Evolutionary conservation across 2,888 invertebrate species (phyloP).

Genomic region (Euclidia mi): DNA sequence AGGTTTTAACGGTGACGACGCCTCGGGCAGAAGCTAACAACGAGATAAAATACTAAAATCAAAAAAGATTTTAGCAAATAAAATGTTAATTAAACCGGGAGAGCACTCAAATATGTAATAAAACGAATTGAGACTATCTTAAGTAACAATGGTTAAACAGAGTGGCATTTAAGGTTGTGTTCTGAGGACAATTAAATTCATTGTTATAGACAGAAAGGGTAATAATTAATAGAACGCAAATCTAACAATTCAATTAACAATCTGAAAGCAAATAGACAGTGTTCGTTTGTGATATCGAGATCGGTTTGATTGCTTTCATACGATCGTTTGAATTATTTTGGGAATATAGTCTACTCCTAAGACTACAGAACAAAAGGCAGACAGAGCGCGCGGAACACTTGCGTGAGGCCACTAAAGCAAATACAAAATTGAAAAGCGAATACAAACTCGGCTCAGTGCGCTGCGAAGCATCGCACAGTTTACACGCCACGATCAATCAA

Average conservation of each 20-base stretch:
- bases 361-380: too few species aligned
- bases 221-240: constrained; percentile 47
- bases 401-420: too few species aligned
- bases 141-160: constrained; percentile 41
- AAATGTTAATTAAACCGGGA: constrained; percentile 20
- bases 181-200: constrained; percentile 42
- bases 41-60: too few species aligned
- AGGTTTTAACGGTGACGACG: too few species aligned
- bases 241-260: constrained; percentile 49
- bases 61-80: constrained; percentile 13
- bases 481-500: too few species aligned
- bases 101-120: constrained; percentile 20
- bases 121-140: constrained; percentile 23
- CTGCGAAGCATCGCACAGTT: too few species aligned
- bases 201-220: constrained; percentile 34
- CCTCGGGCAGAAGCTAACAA: too few species aligned
- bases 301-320: constrained; percentile 29
- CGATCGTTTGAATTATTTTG: neutral
- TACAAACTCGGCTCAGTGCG: too few species aligned
- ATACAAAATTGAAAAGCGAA: too few species aligned
- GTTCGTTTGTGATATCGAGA: constrained; percentile 26
- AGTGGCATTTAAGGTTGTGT: constrained; percentile 24
- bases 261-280: constrained; percentile 36
- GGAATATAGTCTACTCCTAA: too few species aligned
- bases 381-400: too few species aligned